These are phyloP conservation scores for Lithophane leautieri DNA, from an alignment of 2,888 invertebrate species.

Conservation along the genomic window DNA sequence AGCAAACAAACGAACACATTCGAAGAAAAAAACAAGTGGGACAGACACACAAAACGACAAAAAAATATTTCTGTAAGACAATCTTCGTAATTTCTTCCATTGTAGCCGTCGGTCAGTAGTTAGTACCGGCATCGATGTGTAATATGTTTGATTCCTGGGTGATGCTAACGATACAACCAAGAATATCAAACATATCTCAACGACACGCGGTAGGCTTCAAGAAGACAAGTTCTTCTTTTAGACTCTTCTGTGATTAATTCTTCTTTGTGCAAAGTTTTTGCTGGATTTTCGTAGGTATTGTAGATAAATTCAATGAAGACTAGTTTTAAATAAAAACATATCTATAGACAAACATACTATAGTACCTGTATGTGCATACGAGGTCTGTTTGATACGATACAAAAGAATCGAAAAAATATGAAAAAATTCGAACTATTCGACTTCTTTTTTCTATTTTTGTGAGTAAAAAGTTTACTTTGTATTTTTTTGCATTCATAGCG, in stretches of 20 bases:
- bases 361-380: too few relatives aligned
- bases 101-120: constrained; percentile 45
- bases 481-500: too few relatives aligned
- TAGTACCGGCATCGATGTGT: constrained; percentile 92
- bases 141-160: constrained; percentile 99
- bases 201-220: constrained; percentile 77
- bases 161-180: constrained; percentile 97
- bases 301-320: not conserved
- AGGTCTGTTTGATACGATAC: too few relatives aligned
- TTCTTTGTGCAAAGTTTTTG: constrained; percentile 2
- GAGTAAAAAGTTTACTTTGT: too few relatives aligned
- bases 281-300: not conserved
- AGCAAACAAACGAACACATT: not conserved
- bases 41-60: not conserved
- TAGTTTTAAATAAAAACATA: not conserved
- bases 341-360: too few relatives aligned
- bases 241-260: constrained; percentile 31
- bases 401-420: too few relatives aligned
- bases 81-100: constrained; percentile 37
- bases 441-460: too few relatives aligned
- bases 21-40: not conserved
- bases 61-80: not conserved
- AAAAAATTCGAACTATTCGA: too few relatives aligned
- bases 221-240: constrained; percentile 3
- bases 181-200: constrained; percentile 99